These are phyloP conservation scores for Streblospio benedicti DNA, from an alignment of 1,140 invertebrate genomes.

Conservation along the genomic window DNA sequence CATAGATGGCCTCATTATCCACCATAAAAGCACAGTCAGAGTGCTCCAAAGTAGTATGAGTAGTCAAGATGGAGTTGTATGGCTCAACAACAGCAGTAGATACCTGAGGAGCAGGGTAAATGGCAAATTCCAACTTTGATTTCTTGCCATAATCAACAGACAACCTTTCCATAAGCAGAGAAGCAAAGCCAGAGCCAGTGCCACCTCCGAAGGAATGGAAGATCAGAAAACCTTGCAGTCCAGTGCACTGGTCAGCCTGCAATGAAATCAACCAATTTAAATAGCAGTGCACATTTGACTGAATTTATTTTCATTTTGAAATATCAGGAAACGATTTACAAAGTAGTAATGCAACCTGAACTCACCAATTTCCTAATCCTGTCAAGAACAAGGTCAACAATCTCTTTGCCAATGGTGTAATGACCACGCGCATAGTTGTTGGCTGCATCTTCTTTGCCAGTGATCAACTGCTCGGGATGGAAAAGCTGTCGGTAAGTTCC, in stretches of 20 bases:
- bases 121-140: slow-evolving; percentile 15
- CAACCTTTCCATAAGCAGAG: slow-evolving; percentile 20
- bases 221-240: slow-evolving; percentile 45
- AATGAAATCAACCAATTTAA: too few species aligned
- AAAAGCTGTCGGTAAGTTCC: slow-evolving; percentile 43
- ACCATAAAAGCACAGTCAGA: slow-evolving; percentile 43
- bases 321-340: too few species aligned
- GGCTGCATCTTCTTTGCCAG: slow-evolving; percentile 66
- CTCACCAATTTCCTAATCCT: slow-evolving; percentile 43
- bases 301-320: too few species aligned
- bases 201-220: slow-evolving; percentile 56
- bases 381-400: slow-evolving; percentile 46
- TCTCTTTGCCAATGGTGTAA: slow-evolving; percentile 48
- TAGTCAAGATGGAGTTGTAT: slow-evolving; percentile 50
- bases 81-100: slow-evolving; percentile 48
- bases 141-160: slow-evolving; percentile 15
- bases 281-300: too few species aligned
- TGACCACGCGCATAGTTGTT: slow-evolving; percentile 34
- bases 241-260: slow-evolving; percentile 18
- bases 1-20: slow-evolving; percentile 38
- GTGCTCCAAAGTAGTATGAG: slow-evolving; percentile 38
- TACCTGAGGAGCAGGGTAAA: slow-evolving; percentile 44
- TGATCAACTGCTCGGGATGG: slow-evolving; percentile 66
- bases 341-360: too few species aligned
- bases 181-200: slow-evolving; percentile 61